phyloP scores from a whole-genome alignment of 2,113 vertebrate genomes.

The Thymallus thymallus region DNA sequence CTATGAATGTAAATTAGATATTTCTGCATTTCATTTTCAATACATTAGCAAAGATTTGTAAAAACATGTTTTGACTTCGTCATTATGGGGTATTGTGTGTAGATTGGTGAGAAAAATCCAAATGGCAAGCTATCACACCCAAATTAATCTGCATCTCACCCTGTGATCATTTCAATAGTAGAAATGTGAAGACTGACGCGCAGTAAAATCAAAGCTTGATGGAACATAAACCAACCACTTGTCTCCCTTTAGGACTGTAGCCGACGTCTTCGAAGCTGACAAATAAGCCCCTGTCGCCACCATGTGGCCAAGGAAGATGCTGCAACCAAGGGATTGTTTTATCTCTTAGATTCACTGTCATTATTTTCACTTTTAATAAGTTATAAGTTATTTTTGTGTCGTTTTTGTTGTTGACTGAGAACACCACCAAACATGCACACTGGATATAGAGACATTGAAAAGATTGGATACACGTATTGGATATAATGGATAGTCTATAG shows the following conservation, averaged over 20 bases:
- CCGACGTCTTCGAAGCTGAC: slow-evolving; percentile 75
- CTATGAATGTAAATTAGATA: too few species aligned
- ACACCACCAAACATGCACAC: slow-evolving; percentile 31
- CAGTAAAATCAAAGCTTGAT: background rate
- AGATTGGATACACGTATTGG: too few species aligned
- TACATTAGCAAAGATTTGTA: too few species aligned
- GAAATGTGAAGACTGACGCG: too few species aligned
- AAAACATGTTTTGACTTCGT: too few species aligned
- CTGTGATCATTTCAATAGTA: too few species aligned
- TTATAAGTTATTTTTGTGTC: slow-evolving; percentile 43
- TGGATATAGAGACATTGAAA: slow-evolving; percentile 13
- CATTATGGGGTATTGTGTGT: too few species aligned
- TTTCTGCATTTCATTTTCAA: too few species aligned
- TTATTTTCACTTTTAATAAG: slow-evolving; percentile 39
- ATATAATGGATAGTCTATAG: background rate
- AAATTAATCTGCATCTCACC: too few species aligned
- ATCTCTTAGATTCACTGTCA: slow-evolving; percentile 27
- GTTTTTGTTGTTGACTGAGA: slow-evolving; percentile 39
- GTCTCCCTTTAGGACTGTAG: slow-evolving; percentile 70
- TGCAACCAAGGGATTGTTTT: slow-evolving; percentile 44
- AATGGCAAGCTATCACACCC: too few species aligned
- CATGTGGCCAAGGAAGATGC: slow-evolving; percentile 50
- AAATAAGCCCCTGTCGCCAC: slow-evolving; percentile 64
- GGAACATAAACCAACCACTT: background rate
- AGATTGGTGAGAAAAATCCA: too few species aligned